Base-by-base conservation (phyloP, 2,888 invertebrate genomes). In the Ceriagrion tenellum region DNA sequence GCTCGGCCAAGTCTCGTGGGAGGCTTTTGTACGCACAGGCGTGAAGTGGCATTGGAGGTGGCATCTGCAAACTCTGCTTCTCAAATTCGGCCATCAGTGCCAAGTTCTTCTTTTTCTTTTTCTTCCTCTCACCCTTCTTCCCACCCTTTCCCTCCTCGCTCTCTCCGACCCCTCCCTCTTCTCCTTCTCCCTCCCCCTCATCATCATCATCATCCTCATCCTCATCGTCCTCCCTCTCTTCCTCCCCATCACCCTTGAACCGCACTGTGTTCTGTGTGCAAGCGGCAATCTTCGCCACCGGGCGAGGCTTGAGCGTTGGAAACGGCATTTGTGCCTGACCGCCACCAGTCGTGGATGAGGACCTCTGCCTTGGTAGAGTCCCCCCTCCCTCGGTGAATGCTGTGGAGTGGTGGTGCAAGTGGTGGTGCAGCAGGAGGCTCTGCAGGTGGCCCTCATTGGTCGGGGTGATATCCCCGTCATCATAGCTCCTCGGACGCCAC, bases 401-500 rank as follows among this genome's bases (percentile, higher is more conserved):
- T 30, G 95, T 91, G 26, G 95, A 95, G 90, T 96, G 96, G 95
- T 96, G 96, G 81, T 96, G 95, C 30, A 93, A 96, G 95, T 95
- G 96, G 96, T n/a, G 97, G 97, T 55, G 97, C 97, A 90, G 74
- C 23, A 90, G 56, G 59, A 95, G 69, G 55, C 55, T 74, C 89
- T 95, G 95, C 81, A 95, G 89, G 59, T 81, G 88, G 30, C 90
- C 95, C 97, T 99, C 99, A 96, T 99, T 99, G 91, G 99, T 99
- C 26, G 98, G 98, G 63, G 99, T 99, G 96, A 99, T 98, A 97
- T 99, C 99, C 35, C 99, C 99, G 96, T 99, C 99, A 97, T 99
- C 99, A 96, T 98, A 98, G 95, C 98, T 98, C 96, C 98, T 97
- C 95, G 97, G 97, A 96, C 98, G 97, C 98, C 98, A 98, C 59